Evolutionary conservation across 2,888 invertebrate species (phyloP).

Genomic region (Rhingia campestris): DNA sequence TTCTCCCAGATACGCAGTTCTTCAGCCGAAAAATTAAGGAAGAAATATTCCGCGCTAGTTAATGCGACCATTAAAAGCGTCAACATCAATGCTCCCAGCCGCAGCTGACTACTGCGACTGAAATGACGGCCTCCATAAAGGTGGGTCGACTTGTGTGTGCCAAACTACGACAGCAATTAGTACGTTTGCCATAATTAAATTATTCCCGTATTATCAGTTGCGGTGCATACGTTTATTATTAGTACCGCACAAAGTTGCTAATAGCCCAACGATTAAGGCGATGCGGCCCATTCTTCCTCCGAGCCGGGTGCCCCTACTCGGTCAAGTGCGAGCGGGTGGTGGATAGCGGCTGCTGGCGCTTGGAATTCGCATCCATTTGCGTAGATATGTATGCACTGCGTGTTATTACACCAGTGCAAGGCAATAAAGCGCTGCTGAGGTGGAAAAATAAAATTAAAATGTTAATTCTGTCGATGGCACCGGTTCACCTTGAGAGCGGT

Average conservation of each 20-base stretch:
- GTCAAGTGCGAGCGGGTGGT: background rate
- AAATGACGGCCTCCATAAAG: constrained; percentile 33
- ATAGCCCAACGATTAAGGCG: constrained; percentile 46
- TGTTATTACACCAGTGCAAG: constrained; percentile 65
- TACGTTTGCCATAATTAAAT: constrained; percentile 60
- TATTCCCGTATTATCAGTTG: constrained; percentile 58
- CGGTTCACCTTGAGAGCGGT: constrained; percentile 72
- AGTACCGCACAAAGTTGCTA: constrained; percentile 50
- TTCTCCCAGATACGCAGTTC: constrained; percentile 13
- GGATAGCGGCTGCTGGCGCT: constrained; percentile 31
- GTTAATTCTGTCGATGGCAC: constrained; percentile 73
- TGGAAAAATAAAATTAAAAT: constrained; percentile 57
- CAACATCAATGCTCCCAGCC: background rate
- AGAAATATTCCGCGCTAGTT: background rate
- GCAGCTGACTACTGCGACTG: no score
- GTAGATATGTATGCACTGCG: constrained; percentile 64
- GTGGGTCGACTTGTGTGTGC: constrained; percentile 1
- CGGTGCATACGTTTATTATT: constrained; percentile 60
- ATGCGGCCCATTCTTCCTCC: constrained; percentile 20
- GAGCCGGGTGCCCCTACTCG: constrained; percentile 33
- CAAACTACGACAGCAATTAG: constrained; percentile 35
- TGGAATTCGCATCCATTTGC: constrained; percentile 64
- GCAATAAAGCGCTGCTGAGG: constrained; percentile 52
- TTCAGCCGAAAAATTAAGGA: constrained; percentile 17
- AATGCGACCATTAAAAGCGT: constrained; percentile 20